phyloP scores from a whole-genome alignment of 2,888 invertebrate species.

The Caenorhabditis macrosperma region DNA sequence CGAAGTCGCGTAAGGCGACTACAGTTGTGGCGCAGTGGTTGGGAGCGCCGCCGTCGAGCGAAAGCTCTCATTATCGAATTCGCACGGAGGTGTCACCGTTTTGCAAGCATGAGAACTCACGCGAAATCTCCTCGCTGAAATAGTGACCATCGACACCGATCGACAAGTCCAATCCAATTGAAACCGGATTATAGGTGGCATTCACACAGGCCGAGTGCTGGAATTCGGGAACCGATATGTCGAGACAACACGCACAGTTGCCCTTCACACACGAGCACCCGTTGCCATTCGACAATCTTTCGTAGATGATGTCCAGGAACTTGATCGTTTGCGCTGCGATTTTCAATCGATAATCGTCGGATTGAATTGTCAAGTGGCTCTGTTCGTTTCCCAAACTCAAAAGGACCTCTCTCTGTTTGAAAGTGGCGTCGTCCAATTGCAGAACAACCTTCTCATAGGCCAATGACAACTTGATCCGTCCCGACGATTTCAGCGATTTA shows the following conservation, averaged over 20 bases:
- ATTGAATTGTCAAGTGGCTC: background rate
- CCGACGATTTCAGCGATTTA: conserved; percentile 4
- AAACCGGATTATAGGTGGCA: conserved; percentile 80
- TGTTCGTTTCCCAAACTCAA: no score
- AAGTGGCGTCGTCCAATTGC: no score
- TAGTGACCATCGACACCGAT: conserved; percentile 80
- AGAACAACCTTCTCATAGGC: no score
- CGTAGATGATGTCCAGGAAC: no score
- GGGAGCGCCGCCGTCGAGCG: no score
- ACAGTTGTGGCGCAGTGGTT: no score
- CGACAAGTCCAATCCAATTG: conserved; percentile 80
- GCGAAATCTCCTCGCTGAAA: conserved; percentile 76
- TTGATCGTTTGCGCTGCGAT: background rate
- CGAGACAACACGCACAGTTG: conserved; percentile 80
- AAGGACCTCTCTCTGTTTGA: no score
- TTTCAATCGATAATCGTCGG: background rate
- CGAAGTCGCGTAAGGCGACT: no score
- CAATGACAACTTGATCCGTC: no score
- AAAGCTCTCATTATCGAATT: no score
- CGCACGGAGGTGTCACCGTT: no score
- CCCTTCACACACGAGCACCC: conserved; percentile 76
- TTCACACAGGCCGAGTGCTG: conserved; percentile 81
- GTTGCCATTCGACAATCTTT: no score
- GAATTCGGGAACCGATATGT: conserved; percentile 72
- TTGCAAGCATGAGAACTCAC: background rate